A percentile compares a stretch with the other conserved stretches of the same genome.
Evolutionary conservation across 2,888 invertebrate species (phyloP).

Genomic region (Pemphredon lugubris): DNA sequence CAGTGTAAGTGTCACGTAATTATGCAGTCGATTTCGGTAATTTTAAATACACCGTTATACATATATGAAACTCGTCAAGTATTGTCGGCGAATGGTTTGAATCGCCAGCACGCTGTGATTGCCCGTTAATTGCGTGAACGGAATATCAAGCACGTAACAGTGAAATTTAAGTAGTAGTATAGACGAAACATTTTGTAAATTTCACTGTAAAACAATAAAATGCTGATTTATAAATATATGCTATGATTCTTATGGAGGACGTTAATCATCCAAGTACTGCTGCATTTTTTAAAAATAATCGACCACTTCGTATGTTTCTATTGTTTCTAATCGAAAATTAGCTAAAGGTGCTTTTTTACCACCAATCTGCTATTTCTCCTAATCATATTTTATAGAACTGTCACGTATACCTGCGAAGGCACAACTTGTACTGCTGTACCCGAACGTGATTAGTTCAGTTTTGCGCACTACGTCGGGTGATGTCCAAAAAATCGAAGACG

Average conservation of each 20-base stretch:
- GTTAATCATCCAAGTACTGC: not conserved
- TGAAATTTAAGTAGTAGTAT: constrained; percentile 62
- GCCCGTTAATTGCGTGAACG: constrained; percentile 49
- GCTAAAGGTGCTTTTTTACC: too few relatives aligned
- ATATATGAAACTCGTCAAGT: constrained; percentile 36
- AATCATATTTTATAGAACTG: too few relatives aligned
- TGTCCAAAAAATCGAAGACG: too few relatives aligned
- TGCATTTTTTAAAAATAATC: too few relatives aligned
- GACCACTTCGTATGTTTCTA: too few relatives aligned
- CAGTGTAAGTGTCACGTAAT: constrained; percentile 51
- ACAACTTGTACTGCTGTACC: too few relatives aligned
- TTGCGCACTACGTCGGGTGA: too few relatives aligned
- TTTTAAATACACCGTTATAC: constrained; percentile 40
- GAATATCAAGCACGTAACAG: constrained; percentile 55
- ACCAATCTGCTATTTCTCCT: too few relatives aligned
- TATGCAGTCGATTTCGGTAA: constrained; percentile 43
- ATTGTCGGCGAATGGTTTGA: constrained; percentile 42
- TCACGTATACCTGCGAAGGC: too few relatives aligned
- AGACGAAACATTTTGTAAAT: constrained; percentile 74
- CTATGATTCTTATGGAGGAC: not conserved
- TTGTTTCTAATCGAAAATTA: too few relatives aligned
- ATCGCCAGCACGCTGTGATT: constrained; percentile 45
- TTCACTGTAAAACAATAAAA: constrained; percentile 76
- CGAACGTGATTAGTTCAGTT: too few relatives aligned
- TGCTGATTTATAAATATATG: constrained; percentile 72